Conservation (phyloP, 2,113 vertebrate genomes). For the Xenopus tropicalis region DNA sequence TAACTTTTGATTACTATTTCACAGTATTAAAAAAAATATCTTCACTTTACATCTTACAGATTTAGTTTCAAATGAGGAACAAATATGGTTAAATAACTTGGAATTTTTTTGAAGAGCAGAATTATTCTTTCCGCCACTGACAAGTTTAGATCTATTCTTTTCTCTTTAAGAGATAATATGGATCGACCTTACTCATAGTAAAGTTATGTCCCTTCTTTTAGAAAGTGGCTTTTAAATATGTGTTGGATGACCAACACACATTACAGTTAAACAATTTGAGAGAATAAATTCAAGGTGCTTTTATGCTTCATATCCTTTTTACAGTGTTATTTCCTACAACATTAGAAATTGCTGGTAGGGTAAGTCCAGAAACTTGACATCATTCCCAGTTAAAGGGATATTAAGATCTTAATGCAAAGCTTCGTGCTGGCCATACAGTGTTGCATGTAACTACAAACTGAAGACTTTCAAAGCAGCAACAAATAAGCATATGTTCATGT, state of each 20-base stretch:
- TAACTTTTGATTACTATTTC: not conserved
- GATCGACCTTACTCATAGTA: too few relatives aligned
- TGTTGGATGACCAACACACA: too few relatives aligned
- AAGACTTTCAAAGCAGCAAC: conserved; percentile 4
- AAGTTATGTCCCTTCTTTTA: too few relatives aligned
- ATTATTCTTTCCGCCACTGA: too few relatives aligned
- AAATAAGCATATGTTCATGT: not conserved
- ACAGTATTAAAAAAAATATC: not conserved
- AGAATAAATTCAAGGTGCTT: conserved; percentile 1
- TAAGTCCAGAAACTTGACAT: not conserved
- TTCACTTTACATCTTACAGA: not conserved
- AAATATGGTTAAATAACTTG: too few relatives aligned
- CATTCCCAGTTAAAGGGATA: not conserved
- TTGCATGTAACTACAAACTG: not conserved
- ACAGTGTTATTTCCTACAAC: not conserved
- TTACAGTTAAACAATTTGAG: not conserved
- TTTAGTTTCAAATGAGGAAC: too few relatives aligned
- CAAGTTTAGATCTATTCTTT: too few relatives aligned
- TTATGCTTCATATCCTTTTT: conserved; percentile 2
- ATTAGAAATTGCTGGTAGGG: not conserved
- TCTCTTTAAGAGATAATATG: too few relatives aligned
- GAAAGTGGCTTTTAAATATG: too few relatives aligned
- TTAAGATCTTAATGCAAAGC: not conserved
- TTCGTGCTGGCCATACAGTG: not conserved
- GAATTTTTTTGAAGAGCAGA: too few relatives aligned